Percentiles rank a stretch among this genome's conserved stretches.
Conservation (phyloP, 2,888 invertebrate species). For the Xestia rhomboidea region DNA sequence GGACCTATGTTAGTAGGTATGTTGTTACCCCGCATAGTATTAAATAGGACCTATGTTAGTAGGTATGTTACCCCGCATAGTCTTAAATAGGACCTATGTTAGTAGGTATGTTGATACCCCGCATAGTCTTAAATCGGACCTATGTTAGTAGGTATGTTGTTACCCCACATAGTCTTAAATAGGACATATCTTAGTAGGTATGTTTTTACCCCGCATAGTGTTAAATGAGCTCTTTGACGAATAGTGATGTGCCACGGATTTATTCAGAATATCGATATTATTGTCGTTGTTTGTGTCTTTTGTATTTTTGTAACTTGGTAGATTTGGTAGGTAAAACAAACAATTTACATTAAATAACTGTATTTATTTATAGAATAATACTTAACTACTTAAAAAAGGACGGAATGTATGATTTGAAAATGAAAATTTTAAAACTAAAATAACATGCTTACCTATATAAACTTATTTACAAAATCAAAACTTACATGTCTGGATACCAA, state of each 20-base stretch:
- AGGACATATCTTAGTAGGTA: no score
- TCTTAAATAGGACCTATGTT: no score
- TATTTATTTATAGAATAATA: slow-evolving; percentile 64
- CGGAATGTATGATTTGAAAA: slow-evolving; percentile 54
- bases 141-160: no score
- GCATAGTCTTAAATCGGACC: no score
- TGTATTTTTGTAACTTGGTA: not conserved
- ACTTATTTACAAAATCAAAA: slow-evolving; percentile 61
- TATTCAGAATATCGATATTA: not conserved
- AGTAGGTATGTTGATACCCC: no score
- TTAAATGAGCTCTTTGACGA: no score
- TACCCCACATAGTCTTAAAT: no score
- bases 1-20: not conserved
- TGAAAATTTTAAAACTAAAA: slow-evolving; percentile 47
- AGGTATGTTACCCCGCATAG: no score
- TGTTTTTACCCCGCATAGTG: no score
- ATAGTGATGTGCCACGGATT: not conserved
- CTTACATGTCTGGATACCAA: slow-evolving; percentile 56
- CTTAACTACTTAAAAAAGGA: slow-evolving; percentile 57
- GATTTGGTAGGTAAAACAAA: slow-evolving; percentile 23
- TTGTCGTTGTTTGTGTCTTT: not conserved
- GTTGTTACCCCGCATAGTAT: not conserved
- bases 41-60: no score
- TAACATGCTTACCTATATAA: slow-evolving; percentile 52
- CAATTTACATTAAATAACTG: slow-evolving; percentile 49